Percentiles rank a stretch among this genome's conserved stretches.
Evolutionary conservation across 2,888 invertebrate genomes (phyloP).

Genomic region (Trachelus iudaicus): DNA sequence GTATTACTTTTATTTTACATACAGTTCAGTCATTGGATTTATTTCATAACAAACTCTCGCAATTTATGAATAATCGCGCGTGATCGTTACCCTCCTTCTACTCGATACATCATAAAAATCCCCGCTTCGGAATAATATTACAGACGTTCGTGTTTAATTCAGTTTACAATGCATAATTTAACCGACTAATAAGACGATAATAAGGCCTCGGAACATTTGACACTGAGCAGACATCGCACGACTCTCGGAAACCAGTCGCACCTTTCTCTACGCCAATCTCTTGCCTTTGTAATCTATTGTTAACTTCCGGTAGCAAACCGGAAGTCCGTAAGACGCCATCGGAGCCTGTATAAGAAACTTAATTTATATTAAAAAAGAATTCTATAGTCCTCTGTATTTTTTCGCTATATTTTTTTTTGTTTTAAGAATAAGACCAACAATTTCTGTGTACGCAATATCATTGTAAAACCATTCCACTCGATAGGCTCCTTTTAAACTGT

Average conservation of each 20-base stretch:
- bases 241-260: conserved; percentile 14
- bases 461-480: not conserved
- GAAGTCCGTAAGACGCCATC: not conserved
- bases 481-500: not conserved
- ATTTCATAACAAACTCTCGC: conserved; percentile 54
- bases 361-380: not conserved
- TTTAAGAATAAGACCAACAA: not conserved
- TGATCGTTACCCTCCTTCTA: conserved; percentile 23
- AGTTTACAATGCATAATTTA: conserved; percentile 34
- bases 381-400: not conserved
- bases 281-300: not conserved
- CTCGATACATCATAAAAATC: conserved; percentile 23
- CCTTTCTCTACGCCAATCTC: not conserved
- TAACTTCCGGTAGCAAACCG: not conserved
- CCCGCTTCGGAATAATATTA: conserved; percentile 31
- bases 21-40: conserved; percentile 59
- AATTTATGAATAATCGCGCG: conserved; percentile 34
- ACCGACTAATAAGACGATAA: conserved; percentile 39
- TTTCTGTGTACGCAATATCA: not conserved
- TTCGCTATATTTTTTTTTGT: no score
- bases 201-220: conserved; percentile 56
- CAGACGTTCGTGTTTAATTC: conserved; percentile 29
- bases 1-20: conserved; percentile 47
- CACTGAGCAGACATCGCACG: conserved; percentile 33
- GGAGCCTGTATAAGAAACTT: not conserved